Evolutionary conservation across 2,888 invertebrate species (phyloP).

Genomic region (Lacanobia wlatinum): DNA sequence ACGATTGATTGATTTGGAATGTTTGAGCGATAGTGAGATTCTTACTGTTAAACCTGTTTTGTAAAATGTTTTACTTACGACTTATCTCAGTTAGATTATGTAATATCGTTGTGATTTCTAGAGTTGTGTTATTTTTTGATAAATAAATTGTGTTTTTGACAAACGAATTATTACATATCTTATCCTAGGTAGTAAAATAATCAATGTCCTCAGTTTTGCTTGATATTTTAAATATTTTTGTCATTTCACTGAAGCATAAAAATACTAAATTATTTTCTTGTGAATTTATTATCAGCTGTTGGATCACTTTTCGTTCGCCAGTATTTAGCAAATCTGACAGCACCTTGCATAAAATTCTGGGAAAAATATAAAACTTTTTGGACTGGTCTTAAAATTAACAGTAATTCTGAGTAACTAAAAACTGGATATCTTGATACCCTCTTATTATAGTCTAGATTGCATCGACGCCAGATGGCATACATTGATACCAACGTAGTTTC

Average conservation of each 20-base stretch:
- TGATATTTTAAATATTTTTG: background rate
- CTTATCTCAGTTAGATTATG: conserved; percentile 34
- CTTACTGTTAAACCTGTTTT: conserved; percentile 37
- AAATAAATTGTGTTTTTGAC: conserved; percentile 29
- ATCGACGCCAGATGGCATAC: conserved; percentile 48
- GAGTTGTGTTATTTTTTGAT: conserved; percentile 45
- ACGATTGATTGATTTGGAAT: conserved; percentile 43
- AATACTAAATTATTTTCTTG: background rate
- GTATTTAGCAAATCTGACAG: conserved; percentile 8
- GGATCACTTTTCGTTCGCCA: background rate
- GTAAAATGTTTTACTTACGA: conserved; percentile 24
- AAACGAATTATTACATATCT: conserved; percentile 7
- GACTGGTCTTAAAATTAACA: conserved; percentile 11
- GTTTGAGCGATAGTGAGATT: conserved; percentile 40
- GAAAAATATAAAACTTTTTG: conserved; percentile 5
- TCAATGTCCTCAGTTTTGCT: background rate
- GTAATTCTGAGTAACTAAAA: conserved; percentile 16
- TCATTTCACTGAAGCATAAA: background rate
- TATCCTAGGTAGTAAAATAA: background rate
- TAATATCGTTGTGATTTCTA: conserved; percentile 59
- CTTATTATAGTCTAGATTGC: conserved; percentile 31
- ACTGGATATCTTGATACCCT: conserved; percentile 16
- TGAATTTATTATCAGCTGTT: background rate
- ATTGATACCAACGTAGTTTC: conserved; percentile 52
- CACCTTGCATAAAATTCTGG: background rate